A percentile compares a stretch with the other conserved stretches of the same genome.
These are phyloP conservation scores for Fregetta grallaria DNA, from an alignment of 2,113 vertebrate species.

Conservation along the genomic window DNA sequence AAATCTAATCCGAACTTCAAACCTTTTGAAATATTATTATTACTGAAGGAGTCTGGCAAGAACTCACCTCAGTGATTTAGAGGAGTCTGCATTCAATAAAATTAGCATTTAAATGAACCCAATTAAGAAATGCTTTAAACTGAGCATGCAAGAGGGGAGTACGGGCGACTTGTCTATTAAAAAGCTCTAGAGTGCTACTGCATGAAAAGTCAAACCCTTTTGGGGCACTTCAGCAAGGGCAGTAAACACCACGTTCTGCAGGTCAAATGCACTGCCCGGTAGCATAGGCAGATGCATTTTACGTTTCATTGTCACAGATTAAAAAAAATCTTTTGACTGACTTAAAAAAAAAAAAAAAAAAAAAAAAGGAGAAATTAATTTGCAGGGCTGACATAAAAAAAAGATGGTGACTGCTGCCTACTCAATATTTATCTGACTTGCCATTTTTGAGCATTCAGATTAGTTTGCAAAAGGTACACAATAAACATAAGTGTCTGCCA, in stretches of 20 bases:
- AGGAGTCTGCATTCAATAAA: conserved; percentile 42
- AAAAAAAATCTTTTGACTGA: background rate
- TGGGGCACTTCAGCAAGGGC: background rate
- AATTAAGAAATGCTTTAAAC: conserved; percentile 50
- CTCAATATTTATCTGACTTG: conserved; percentile 34
- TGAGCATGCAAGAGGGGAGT: background rate
- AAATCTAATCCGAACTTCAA: background rate
- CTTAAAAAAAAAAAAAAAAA: background rate
- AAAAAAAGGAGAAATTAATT: background rate
- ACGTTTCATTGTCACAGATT: background rate
- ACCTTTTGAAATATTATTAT: conserved; percentile 15
- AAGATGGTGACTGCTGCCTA: background rate
- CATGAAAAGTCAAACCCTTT: background rate
- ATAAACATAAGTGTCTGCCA: conserved; percentile 30
- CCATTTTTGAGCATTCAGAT: background rate
- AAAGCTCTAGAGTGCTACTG: background rate
- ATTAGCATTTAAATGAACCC: conserved; percentile 63
- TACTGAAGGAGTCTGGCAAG: background rate
- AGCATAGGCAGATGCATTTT: background rate
- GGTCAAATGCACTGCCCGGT: background rate
- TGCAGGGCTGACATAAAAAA: background rate
- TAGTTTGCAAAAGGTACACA: conserved; percentile 10
- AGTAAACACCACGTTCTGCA: background rate
- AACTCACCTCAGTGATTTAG: conserved; percentile 35
- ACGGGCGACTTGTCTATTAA: background rate